A percentile compares a stretch with the other conserved stretches of the same genome.
phyloP scores from a whole-genome alignment of 2,797 vertebrate species.

The Eleutherodactylus coqui region DNA sequence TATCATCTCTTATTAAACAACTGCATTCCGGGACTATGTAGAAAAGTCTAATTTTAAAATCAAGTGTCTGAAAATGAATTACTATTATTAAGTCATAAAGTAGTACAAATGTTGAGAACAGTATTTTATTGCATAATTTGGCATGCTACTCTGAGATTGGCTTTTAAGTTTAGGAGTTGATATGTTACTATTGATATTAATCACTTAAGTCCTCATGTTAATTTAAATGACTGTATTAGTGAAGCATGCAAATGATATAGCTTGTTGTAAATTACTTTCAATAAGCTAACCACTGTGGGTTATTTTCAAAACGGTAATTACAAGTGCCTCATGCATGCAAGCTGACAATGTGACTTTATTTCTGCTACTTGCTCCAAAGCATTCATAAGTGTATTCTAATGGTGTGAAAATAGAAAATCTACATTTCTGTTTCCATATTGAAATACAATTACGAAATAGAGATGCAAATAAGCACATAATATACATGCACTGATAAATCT shows the following conservation, averaged over 20 bases:
- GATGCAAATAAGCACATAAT: not conserved
- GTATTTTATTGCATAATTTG: conserved; percentile 27
- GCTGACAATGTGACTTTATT: conserved; percentile 3
- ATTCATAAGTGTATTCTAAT: not conserved
- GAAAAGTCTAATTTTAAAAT: conserved; percentile 50
- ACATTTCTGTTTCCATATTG: not conserved
- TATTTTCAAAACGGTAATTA: conserved; percentile 10
- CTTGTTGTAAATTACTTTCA: conserved; percentile 14
- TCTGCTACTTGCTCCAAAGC: not conserved
- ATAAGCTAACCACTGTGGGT: conserved; percentile 8
- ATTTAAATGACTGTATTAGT: conserved; percentile 23
- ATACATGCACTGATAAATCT: not conserved
- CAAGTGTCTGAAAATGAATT: conserved; percentile 53
- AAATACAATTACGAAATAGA: too few species aligned
- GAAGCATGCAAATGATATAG: conserved; percentile 21
- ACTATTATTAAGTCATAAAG: conserved; percentile 46
- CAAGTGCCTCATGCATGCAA: not conserved
- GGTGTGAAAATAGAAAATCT: not conserved
- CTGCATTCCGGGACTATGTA: conserved; percentile 37
- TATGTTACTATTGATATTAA: conserved; percentile 8
- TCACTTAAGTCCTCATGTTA: conserved; percentile 32
- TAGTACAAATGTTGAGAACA: conserved; percentile 23
- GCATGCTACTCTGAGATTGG: conserved; percentile 1
- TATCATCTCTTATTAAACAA: conserved; percentile 53
- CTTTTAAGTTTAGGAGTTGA: conserved; percentile 32